Evolutionary conservation across 2,113 vertebrate species (phyloP), one percentile per base, ranked within the genome.

Genomic region (Tyrannus savana): DNA sequence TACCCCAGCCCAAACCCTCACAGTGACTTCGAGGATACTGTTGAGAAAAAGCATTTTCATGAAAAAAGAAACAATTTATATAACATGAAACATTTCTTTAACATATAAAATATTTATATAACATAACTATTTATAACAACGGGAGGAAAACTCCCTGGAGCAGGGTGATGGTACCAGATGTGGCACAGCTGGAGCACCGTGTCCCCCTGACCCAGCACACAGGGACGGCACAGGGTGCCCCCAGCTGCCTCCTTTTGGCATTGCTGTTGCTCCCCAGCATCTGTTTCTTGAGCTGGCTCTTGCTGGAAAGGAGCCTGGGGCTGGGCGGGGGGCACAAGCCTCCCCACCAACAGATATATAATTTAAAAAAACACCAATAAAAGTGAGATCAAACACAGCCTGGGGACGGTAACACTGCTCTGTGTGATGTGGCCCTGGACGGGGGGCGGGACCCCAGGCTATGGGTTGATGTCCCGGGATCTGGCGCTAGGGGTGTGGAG

Each of bases 401-500:
- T 55, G 6, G 76, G 35, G 28, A 27, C 2, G 16, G 42, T 23
- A 10, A 31, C 3, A 0, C 4, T 0, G 19, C 56, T 11, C 12
- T 17, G 25, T 16, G 67, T 9, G 23, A 5, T 5, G 50, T 10
- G 63, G 67, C 68, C 1, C 33, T 30, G 60, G 55, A 7, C 0
- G 0, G 42, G 1, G 49, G 49, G 64, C 39, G 50, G 74, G 41
- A 41, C 3, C 10, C 7, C 6, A 2, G 42, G 52, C 44, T 8
- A 3, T 3, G 50, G n/a, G 16, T 8, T 27, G 18, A 23, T 63
- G 52, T 4, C 75, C 15, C 1, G 3, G 55, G 33, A 31, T 27
- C 19, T 1, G 4, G 66, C 2, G 1, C 19, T 3, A 35, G 33
- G 15, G 12, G 15, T 5, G 0, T 0, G 1, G 9, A 6, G 6